These are phyloP conservation scores for Aproaerema taeniolella DNA, from an alignment of 2,888 invertebrate species.

Conservation along the genomic window DNA sequence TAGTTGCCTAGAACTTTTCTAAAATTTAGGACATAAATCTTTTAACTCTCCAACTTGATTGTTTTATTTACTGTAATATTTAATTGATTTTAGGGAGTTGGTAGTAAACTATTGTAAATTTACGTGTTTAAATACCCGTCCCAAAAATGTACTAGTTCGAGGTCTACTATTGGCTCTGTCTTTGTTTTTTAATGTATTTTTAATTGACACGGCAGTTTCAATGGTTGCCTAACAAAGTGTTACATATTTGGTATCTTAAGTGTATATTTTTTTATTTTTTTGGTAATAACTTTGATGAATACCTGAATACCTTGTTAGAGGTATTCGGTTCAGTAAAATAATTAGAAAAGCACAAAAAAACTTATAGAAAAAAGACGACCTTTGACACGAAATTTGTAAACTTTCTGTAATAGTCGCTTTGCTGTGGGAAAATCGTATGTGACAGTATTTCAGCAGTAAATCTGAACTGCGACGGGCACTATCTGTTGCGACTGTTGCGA, in stretches of 20 bases:
- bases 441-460: conserved; percentile 57
- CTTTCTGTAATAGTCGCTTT: too few species aligned
- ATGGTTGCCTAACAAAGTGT: conserved; percentile 12
- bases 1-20: conserved; percentile 28
- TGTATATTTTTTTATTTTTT: too few species aligned
- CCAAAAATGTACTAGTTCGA: too few species aligned
- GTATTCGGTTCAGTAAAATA: conserved; percentile 3
- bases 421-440: conserved; percentile 35
- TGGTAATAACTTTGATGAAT: too few species aligned
- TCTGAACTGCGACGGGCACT: conserved; percentile 37
- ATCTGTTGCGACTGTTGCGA: conserved; percentile 65
- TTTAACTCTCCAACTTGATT: conserved; percentile 24
- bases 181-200: conserved; percentile 1
- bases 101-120: too few species aligned
- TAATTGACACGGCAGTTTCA: background rate
- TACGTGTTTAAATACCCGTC: too few species aligned
- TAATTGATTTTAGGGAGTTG: conserved; percentile 6
- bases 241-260: conserved; percentile 21
- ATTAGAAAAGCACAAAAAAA: too few species aligned
- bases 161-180: too few species aligned
- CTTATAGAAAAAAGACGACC: too few species aligned
- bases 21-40: conserved; percentile 46
- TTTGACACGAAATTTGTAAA: too few species aligned
- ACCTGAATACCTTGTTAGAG: too few species aligned
- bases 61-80: conserved; percentile 16